phyloP scores from a whole-genome alignment of 2,888 invertebrate species.

The Salticus scenicus region DNA sequence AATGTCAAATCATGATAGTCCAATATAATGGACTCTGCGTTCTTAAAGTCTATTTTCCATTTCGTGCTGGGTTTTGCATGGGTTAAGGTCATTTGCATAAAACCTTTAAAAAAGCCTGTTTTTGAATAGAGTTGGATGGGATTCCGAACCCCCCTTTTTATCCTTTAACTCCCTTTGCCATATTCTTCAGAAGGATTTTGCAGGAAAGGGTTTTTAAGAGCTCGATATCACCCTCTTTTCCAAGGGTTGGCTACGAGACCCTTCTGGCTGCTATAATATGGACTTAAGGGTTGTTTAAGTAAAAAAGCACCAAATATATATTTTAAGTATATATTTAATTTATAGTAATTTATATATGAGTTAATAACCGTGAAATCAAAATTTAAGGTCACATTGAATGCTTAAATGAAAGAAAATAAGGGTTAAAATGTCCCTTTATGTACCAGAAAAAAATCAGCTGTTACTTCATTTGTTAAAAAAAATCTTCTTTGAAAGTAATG shows the following conservation, averaged over 20 bases:
- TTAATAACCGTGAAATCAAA: no score
- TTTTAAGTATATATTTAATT: no score
- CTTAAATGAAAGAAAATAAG: no score
- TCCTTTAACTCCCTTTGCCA: constrained; percentile 47
- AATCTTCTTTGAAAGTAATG: no score
- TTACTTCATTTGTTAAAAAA: no score
- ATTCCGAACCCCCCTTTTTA: not conserved
- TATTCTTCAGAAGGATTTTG: constrained; percentile 22
- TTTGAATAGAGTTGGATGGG: constrained; percentile 31
- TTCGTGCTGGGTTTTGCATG: constrained; percentile 34
- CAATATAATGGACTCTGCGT: constrained; percentile 48
- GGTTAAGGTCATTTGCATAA: constrained; percentile 56
- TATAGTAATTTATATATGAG: no score
- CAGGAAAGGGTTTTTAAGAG: constrained; percentile 53
- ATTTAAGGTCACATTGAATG: no score
- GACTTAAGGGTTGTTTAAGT: not conserved
- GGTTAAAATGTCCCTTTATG: no score
- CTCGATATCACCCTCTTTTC: constrained; percentile 22
- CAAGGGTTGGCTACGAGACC: not conserved
- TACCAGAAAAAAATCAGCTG: no score
- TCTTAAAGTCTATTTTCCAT: constrained; percentile 35
- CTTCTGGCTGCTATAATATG: constrained; percentile 29
- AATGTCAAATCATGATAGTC: constrained; percentile 30
- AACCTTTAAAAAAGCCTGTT: constrained; percentile 50
- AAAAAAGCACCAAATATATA: constrained; percentile 8